phyloP scores from a whole-genome alignment of 1,140 invertebrate genomes.

The Lerema accius region DNA sequence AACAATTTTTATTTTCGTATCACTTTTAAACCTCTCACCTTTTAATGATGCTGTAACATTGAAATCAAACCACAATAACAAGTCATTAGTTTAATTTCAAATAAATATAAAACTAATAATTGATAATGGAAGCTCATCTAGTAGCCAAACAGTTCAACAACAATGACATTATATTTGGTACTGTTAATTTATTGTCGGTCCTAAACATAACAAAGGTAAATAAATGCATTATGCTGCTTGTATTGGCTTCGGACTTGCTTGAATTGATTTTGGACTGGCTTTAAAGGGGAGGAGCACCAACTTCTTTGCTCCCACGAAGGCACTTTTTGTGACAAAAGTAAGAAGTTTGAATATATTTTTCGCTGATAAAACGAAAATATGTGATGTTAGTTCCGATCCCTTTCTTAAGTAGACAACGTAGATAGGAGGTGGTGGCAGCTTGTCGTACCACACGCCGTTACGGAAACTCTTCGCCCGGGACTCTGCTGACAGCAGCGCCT shows the following conservation, averaged over 20 bases:
- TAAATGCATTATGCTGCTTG: constrained; percentile 64
- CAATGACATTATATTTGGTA: constrained; percentile 55
- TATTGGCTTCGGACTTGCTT: constrained; percentile 51
- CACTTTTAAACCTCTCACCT: background rate
- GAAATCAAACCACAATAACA: constrained; percentile 28
- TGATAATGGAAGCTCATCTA: constrained; percentile 42
- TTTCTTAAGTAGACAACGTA: constrained; percentile 72
- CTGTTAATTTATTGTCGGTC: constrained; percentile 30
- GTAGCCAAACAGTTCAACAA: constrained; percentile 49
- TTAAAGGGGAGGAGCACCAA: constrained; percentile 58
- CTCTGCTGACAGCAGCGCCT: constrained; percentile 65
- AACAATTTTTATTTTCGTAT: constrained; percentile 39
- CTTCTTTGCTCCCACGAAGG: constrained; percentile 64
- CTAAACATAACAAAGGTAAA: constrained; percentile 16
- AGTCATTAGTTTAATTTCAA: constrained; percentile 58
- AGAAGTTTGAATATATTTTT: constrained; percentile 57
- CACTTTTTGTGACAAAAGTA: constrained; percentile 53
- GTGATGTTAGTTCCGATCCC: constrained; percentile 50
- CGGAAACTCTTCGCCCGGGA: constrained; percentile 61
- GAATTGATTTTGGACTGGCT: constrained; percentile 53
- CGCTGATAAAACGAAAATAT: constrained; percentile 47
- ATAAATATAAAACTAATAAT: constrained; percentile 43
- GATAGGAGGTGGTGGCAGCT: constrained; percentile 60
- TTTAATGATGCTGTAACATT: background rate
- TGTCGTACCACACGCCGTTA: constrained; percentile 72